Conservation (phyloP, 2,113 vertebrate species). For the Pollimyrus isidori region DNA sequence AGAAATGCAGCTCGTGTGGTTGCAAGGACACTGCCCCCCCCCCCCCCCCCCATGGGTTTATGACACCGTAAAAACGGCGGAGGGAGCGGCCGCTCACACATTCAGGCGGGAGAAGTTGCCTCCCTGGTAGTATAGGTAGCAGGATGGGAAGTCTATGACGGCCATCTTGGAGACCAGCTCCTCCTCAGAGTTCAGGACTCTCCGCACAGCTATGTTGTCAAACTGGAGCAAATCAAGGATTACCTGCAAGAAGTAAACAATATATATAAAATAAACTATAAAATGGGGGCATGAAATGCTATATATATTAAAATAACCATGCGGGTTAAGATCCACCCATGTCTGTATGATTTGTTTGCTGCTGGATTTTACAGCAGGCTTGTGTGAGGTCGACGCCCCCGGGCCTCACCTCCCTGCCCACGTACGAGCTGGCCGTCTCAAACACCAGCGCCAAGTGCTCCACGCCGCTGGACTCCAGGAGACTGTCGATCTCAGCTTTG, state of each 20-base stretch:
- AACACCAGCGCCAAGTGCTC: conserved; percentile 78
- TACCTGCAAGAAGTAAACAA: conserved; percentile 60
- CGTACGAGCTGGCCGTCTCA: conserved; percentile 65
- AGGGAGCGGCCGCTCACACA: conserved; percentile 65
- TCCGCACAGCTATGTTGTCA: conserved; percentile 69
- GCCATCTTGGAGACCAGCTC: conserved; percentile 61
- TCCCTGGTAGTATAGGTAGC: conserved; percentile 65
- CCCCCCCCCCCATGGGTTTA: not conserved
- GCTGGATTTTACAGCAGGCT: not conserved
- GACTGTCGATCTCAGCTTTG: conserved; percentile 63
- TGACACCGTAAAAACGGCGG: not conserved
- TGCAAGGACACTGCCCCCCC: not conserved
- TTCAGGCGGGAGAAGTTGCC: conserved; percentile 62
- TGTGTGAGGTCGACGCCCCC: not conserved
- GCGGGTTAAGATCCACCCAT: not conserved
- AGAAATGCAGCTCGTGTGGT: not conserved
- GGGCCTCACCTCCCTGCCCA: conserved; percentile 79
- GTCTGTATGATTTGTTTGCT: not conserved
- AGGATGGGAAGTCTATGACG: conserved; percentile 76
- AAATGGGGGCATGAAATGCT: not conserved
- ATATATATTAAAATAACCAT: not conserved
- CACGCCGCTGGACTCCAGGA: conserved; percentile 70
- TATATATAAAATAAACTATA: not conserved
- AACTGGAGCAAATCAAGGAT: conserved; percentile 80
- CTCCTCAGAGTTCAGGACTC: conserved; percentile 65